Evolutionary conservation across 2,113 vertebrate species (phyloP).

Genomic region (Gambusia affinis): DNA sequence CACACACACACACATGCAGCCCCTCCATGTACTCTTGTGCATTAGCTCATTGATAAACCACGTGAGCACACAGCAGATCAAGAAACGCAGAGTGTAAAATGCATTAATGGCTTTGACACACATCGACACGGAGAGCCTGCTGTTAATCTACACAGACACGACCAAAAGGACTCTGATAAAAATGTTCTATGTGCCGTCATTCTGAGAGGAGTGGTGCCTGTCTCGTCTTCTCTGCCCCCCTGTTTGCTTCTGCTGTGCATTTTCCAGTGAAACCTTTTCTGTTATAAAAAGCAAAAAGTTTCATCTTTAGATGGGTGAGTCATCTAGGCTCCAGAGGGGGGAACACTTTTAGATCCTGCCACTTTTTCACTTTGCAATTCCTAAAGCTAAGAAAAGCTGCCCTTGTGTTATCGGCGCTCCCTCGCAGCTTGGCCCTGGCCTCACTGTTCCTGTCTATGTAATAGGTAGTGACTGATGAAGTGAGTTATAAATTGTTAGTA

Average conservation of each 20-base stretch:
- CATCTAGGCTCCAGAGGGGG: conserved; percentile 23
- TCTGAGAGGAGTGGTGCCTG: conserved; percentile 9
- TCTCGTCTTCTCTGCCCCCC: conserved; percentile 13
- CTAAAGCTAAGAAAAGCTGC: conserved; percentile 25
- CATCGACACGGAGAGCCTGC: conserved; percentile 1
- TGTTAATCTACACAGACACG: conserved; percentile 37
- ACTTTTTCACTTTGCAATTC: conserved; percentile 20
- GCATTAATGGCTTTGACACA: conserved; percentile 35
- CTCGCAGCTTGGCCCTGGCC: no score
- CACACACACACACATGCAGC: neutral
- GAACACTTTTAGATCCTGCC: conserved; percentile 39
- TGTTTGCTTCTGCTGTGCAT: conserved; percentile 16
- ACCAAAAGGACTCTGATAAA: conserved; percentile 29
- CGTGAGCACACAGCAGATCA: neutral
- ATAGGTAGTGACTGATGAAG: conserved; percentile 21
- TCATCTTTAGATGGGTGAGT: conserved; percentile 45
- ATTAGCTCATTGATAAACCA: conserved; percentile 46
- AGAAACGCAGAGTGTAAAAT: conserved; percentile 27
- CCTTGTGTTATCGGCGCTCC: conserved; percentile 9
- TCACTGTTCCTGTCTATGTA: neutral
- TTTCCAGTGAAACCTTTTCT: conserved; percentile 31
- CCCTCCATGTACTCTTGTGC: conserved; percentile 49
- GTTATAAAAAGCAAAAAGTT: conserved; percentile 33
- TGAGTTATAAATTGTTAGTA: conserved; percentile 8
- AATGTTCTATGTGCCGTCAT: conserved; percentile 20